Evolutionary conservation across 1,140 invertebrate species (phyloP).

Genomic region (Musca vetustissima): DNA sequence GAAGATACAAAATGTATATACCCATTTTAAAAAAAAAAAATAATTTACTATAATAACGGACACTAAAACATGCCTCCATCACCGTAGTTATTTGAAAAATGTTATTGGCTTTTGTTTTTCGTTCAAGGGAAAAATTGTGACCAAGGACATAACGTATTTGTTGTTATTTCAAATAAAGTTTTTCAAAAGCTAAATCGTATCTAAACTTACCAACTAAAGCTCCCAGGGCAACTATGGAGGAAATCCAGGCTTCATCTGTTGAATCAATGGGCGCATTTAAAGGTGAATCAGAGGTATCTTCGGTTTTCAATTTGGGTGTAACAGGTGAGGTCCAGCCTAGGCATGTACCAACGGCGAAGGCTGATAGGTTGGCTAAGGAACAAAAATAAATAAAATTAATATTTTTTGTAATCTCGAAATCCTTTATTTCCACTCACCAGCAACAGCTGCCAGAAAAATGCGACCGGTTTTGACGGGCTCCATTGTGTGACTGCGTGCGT

Average conservation of each 20-base stretch:
- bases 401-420: no score
- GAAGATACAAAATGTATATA: no score
- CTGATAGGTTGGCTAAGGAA: conserved; percentile 68
- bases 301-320: conserved; percentile 60
- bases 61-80: no score
- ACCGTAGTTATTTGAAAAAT: background rate
- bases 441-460: conserved; percentile 63
- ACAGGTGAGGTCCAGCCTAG: conserved; percentile 78
- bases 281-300: conserved; percentile 57
- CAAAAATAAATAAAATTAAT: background rate
- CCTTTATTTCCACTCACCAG: conserved; percentile 57
- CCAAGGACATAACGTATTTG: background rate
- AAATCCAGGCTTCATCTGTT: conserved; percentile 76
- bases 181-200: no score
- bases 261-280: conserved; percentile 47
- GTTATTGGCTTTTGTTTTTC: conserved; percentile 1
- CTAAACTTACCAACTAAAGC: conserved; percentile 67
- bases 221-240: conserved; percentile 77
- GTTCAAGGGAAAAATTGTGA: background rate
- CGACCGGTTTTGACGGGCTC: conserved; percentile 62
- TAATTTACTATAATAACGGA: no score
- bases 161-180: background rate
- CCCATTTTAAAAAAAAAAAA: no score
- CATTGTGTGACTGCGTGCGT: conserved; percentile 55
- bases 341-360: conserved; percentile 66